Conservation (phyloP, 1,140 invertebrate species). For the Acromyrmex heyeri region DNA sequence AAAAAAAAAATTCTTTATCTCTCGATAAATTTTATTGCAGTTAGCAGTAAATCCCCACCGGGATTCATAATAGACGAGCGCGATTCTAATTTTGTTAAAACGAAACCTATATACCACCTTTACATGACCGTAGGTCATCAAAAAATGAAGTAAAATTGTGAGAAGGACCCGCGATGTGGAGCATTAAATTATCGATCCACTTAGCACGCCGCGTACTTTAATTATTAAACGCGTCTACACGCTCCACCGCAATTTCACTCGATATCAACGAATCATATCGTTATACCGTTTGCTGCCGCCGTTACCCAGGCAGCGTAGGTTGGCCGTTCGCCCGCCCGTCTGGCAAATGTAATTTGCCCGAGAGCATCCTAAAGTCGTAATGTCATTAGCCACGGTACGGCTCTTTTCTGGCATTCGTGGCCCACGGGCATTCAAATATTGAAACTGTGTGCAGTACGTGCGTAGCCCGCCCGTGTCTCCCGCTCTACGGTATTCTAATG, state of each 20-base stretch:
- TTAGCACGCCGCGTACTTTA: slow-evolving; percentile 57
- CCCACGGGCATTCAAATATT: slow-evolving; percentile 70
- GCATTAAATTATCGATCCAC: slow-evolving; percentile 66
- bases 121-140: not conserved
- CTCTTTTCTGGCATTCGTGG: slow-evolving; percentile 70
- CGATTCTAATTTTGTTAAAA: slow-evolving; percentile 33
- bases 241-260: slow-evolving; percentile 68
- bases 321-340: not conserved
- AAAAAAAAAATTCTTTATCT: slow-evolving; percentile 1
- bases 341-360: slow-evolving; percentile 75
- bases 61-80: not conserved
- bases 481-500: not conserved
- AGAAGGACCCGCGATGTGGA: not conserved
- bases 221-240: slow-evolving; percentile 73
- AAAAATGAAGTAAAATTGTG: slow-evolving; percentile 14
- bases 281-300: slow-evolving; percentile 65
- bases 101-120: not conserved
- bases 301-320: slow-evolving; percentile 5
- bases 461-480: not conserved
- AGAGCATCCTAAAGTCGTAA: slow-evolving; percentile 74
- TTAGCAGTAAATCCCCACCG: not conserved
- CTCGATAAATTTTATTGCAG: not conserved
- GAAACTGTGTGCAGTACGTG: slow-evolving; percentile 4
- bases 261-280: slow-evolving; percentile 72
- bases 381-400: slow-evolving; percentile 65